phyloP scores from a whole-genome alignment of 2,113 vertebrate genomes.

The Microcebus griseorufus region DNA sequence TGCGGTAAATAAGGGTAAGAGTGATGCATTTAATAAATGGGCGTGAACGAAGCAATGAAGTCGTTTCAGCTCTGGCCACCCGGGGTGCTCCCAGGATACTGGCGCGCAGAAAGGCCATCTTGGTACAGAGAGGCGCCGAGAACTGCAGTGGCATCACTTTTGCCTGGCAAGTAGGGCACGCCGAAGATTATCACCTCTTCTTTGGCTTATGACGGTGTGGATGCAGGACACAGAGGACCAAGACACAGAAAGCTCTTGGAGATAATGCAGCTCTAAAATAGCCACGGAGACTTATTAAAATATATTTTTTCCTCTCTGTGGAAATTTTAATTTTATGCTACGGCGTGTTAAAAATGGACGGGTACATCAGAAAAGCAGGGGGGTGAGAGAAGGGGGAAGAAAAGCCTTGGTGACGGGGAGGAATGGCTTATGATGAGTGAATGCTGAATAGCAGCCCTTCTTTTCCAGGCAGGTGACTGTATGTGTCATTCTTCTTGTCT shows the following conservation, averaged over 20 bases:
- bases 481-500: constrained; percentile 31
- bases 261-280: constrained; percentile 42
- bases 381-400: not conserved
- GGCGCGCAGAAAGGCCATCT: constrained; percentile 12
- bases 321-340: constrained; percentile 36
- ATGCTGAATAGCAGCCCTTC: constrained; percentile 11
- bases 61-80: constrained; percentile 18
- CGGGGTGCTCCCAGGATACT: constrained; percentile 19
- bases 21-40: constrained; percentile 51
- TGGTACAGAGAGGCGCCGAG: constrained; percentile 20
- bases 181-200: constrained; percentile 43
- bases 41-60: constrained; percentile 44
- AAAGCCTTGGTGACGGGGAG: not conserved
- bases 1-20: constrained; percentile 77
- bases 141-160: constrained; percentile 60
- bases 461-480: constrained; percentile 29
- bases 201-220: constrained; percentile 23
- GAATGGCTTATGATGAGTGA: not conserved
- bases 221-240: not conserved
- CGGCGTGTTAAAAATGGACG: not conserved
- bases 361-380: not conserved
- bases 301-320: constrained; percentile 3
- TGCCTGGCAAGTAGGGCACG: constrained; percentile 63
- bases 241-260: constrained; percentile 30
- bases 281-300: constrained; percentile 62